These are phyloP conservation scores for Penaeus monodon DNA, from an alignment of 2,888 invertebrate species.

Conservation along the genomic window DNA sequence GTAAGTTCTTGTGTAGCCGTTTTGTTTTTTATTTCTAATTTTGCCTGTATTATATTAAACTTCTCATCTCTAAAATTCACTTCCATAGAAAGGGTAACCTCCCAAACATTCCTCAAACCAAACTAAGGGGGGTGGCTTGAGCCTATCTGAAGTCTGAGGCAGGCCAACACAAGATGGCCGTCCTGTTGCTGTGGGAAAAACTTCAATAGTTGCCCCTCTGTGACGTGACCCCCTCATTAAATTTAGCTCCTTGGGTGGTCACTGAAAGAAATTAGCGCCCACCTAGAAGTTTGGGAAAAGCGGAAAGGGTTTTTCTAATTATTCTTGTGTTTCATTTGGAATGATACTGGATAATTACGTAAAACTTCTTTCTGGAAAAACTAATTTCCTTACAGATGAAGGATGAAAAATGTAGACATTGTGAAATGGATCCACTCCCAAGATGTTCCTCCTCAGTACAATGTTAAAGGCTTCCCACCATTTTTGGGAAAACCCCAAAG, in stretches of 20 bases:
- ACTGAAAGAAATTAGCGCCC: constrained; percentile 96
- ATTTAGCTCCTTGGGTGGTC: constrained; percentile 98
- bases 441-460: constrained; percentile 93
- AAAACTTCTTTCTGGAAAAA: background rate
- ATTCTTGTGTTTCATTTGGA: too few relatives aligned
- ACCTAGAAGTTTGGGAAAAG: constrained; percentile 92
- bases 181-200: constrained; percentile 96
- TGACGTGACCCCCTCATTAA: constrained; percentile 94
- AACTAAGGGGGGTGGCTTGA: constrained; percentile 85
- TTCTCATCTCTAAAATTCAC: background rate
- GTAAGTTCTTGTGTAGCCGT: constrained; percentile 30
- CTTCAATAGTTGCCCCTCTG: constrained; percentile 90
- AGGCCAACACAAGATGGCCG: constrained; percentile 87
- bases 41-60: background rate
- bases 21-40: background rate
- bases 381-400: constrained; percentile 75
- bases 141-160: constrained; percentile 96
- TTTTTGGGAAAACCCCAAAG: constrained; percentile 95
- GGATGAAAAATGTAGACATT: constrained; percentile 88
- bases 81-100: constrained; percentile 72
- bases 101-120: constrained; percentile 85
- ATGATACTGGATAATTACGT: constrained; percentile 7
- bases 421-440: constrained; percentile 99
- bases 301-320: too few relatives aligned
- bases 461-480: constrained; percentile 97